Evolutionary conservation across 2,113 vertebrate species (phyloP), one percentile per base, ranked within the genome.

Genomic region (Colaptes auratus): DNA sequence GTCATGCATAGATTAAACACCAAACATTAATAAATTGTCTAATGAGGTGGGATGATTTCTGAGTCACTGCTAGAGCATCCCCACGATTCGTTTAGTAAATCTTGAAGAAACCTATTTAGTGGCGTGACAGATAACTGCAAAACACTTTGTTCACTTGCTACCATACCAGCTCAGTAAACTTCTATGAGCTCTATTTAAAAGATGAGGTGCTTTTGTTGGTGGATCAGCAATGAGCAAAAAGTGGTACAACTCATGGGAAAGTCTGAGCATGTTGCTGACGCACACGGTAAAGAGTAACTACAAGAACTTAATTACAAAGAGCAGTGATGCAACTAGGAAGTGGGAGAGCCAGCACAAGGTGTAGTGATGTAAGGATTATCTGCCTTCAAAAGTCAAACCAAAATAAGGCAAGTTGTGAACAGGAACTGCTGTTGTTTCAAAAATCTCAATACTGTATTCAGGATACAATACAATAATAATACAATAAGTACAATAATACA

Each of bases 241-340:
- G 50, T 44, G 72, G 53, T 79, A 90, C 83, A 89, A 74, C 92
- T 97, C 95, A 95, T 64, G 82, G 95, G 82, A 96, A 97, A 96
- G 25, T 69, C 6, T 96, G 86, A 97, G 90, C 13, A 27, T 44
- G 53, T 81, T 66, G 86, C 88, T 74, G 94, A 88, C 82, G 97
- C 88, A 93, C 35, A 60, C 33, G 71, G 56, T 5, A 67, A 15
- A 92, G 30, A 75, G 15, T 3, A 7, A 31, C 33, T 44, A 76
- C 61, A 95, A 67, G 69, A 80, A 86, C 69, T 91, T 81, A 15
- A 60, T 88, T 77, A 85, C 42, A 74, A 85, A 88, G 48, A 56
- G 7, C 46, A 65, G 31, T 42, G 60, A 88, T 6, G 3, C 28
- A 78, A 53, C 19, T 74, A 74, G 76, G 60, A 88, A 79, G 53